Conservation (phyloP, 2,888 invertebrate species). For the Parapristionchus giblindavisi region DNA sequence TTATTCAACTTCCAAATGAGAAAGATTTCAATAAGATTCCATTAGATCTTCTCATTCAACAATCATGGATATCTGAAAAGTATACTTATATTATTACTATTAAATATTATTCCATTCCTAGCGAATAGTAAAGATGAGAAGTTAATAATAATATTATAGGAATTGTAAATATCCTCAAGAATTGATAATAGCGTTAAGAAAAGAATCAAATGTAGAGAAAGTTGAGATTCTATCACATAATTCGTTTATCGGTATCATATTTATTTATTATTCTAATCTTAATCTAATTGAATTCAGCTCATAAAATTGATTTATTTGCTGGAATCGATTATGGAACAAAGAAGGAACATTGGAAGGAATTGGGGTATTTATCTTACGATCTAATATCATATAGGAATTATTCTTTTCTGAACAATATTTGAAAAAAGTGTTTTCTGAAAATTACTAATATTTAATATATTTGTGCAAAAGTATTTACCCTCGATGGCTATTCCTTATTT, state of each 20-base stretch:
- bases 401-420: no score
- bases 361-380: slow-evolving; percentile 18
- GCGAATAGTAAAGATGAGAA: neutral
- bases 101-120: neutral
- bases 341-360: slow-evolving; percentile 34
- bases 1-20: slow-evolving; percentile 3
- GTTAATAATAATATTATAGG: slow-evolving; percentile 29
- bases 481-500: no score
- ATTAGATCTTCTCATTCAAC: slow-evolving; percentile 34
- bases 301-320: slow-evolving; percentile 42
- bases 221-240: slow-evolving; percentile 55
- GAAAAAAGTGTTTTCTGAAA: neutral
- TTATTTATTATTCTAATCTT: neutral
- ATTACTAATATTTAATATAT: neutral
- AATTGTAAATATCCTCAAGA: slow-evolving; percentile 45
- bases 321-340: slow-evolving; percentile 17
- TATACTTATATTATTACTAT: slow-evolving; percentile 26
- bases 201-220: slow-evolving; percentile 49
- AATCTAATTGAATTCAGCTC: slow-evolving; percentile 36
- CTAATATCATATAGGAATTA: no score
- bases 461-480: no score
- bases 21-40: slow-evolving; percentile 11
- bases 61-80: slow-evolving; percentile 53
- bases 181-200: slow-evolving; percentile 44
- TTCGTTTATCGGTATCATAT: slow-evolving; percentile 47